Evolutionary conservation across 1,140 invertebrate genomes (phyloP).

Genomic region (Cheumatopsyche charites): DNA sequence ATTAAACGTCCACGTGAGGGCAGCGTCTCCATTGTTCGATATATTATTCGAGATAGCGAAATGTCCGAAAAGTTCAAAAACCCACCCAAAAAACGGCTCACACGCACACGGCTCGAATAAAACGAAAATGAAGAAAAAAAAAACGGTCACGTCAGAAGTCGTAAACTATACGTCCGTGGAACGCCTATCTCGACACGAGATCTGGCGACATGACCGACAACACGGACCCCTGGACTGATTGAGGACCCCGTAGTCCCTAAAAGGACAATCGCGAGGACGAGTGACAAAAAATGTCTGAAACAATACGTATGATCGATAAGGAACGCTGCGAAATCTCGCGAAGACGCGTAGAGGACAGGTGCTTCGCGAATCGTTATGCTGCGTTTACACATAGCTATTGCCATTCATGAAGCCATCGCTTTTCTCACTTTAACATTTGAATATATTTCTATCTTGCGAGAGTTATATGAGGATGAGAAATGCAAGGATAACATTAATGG

Average conservation of each 20-base stretch:
- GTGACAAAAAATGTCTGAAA: too few species aligned
- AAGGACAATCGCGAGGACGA: too few species aligned
- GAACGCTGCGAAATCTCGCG: too few species aligned
- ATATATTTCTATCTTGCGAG: too few species aligned
- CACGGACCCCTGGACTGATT: constrained; percentile 34
- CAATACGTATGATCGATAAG: too few species aligned
- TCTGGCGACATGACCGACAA: constrained; percentile 42
- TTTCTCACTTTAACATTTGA: too few species aligned
- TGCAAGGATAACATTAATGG: too few species aligned
- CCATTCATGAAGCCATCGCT: too few species aligned
- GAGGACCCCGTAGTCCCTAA: constrained; percentile 25
- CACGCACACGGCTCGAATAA: background rate
- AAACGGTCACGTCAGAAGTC: constrained; percentile 39
- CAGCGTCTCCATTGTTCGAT: constrained; percentile 27
- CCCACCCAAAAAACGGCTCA: background rate
- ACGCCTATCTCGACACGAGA: constrained; percentile 33
- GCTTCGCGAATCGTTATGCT: too few species aligned
- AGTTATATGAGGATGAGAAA: too few species aligned
- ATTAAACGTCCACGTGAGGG: constrained; percentile 25
- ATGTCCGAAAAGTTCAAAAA: constrained; percentile 13
- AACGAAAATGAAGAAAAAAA: background rate
- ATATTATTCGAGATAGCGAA: constrained; percentile 28
- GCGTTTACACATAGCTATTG: too few species aligned
- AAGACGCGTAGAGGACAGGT: too few species aligned
- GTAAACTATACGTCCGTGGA: constrained; percentile 36